Evolutionary conservation across 2,113 vertebrate species (phyloP), one percentile per base, ranked within the genome.

Genomic region (Mustela nigripes): DNA sequence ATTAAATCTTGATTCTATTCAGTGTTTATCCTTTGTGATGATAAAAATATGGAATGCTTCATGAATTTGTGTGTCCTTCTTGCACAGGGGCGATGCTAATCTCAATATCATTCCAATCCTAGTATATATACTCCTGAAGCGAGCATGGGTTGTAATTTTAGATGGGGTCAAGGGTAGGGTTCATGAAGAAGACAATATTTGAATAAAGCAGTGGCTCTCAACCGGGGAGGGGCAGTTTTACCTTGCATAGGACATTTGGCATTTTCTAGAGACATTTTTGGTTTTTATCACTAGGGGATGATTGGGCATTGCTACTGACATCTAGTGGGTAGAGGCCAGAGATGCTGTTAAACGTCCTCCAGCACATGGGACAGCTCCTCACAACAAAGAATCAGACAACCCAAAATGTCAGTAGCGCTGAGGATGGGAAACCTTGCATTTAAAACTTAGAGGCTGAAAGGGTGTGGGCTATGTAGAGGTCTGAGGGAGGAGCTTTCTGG

Each of bases 241-340:
- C 79, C 71, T 36, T 62, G 12, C 7, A 36, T 53, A 26, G 31
- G 5, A 83, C 22, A 62, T 79, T 85, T 93, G 81, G 45, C 62
- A 87, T n/a, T 81, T 4, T 83, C 21, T 71, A 18, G 69, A 94
- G 83, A 87, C 92, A 79, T 63, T 89, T 97, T 96, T 33, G n/a
- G 62, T 79, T 94, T 78, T 78, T 24, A 71, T 33, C 22, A 71
- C 67, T 56, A 10, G 50, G 53, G 26, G 42, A 14, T 74, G 33
- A 19, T 65, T 86, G n/a, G 11, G 31, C 6, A 26, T 28, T 96
- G 53, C 53, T 89, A 48, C 67, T 92, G 69, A 14, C 58, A 14
- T 81, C 56, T 90, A 58, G 48, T 81, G 33, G 33, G 56, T 86
- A 67, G 45, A 71, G 53, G 22, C 28, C 48, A 95, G 53, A 58